Evolutionary conservation across 2,113 vertebrate species (phyloP).

Genomic region (Cygnus buccinator): DNA sequence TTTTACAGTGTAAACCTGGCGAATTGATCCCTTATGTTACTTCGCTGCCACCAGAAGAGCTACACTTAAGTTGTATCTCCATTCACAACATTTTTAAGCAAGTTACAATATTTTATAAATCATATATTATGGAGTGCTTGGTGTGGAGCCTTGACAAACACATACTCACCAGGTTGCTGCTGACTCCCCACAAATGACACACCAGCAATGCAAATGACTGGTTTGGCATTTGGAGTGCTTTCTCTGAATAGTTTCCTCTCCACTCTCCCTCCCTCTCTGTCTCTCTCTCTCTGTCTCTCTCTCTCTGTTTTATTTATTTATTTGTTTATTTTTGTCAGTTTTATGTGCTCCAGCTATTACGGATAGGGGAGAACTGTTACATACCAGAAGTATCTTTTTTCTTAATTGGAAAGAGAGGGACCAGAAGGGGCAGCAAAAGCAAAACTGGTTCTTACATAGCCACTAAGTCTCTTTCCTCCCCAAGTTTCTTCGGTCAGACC

Average conservation of each 20-base stretch:
- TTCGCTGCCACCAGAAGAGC: neutral
- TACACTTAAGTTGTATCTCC: neutral
- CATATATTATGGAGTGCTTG: neutral
- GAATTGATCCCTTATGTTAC: neutral
- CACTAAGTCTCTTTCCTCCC: neutral
- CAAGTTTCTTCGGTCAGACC: neutral
- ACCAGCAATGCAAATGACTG: neutral
- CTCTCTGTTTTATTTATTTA: no score
- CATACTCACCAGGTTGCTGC: neutral
- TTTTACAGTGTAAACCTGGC: neutral
- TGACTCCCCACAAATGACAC: neutral
- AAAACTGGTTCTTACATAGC: neutral
- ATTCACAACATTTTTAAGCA: neutral
- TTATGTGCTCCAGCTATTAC: neutral
- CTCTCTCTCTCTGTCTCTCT: no score
- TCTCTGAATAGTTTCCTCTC: neutral
- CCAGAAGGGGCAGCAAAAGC: neutral
- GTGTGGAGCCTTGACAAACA: neutral
- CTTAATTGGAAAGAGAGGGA: neutral
- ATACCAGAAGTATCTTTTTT: neutral
- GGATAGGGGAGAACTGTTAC: neutral
- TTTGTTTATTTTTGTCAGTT: neutral
- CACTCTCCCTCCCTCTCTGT: neutral
- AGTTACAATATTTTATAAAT: neutral
- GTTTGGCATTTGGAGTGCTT: neutral